Base-by-base conservation (phyloP, 1,140 invertebrate genomes). In the Trachymyrmex cornetzi region DNA sequence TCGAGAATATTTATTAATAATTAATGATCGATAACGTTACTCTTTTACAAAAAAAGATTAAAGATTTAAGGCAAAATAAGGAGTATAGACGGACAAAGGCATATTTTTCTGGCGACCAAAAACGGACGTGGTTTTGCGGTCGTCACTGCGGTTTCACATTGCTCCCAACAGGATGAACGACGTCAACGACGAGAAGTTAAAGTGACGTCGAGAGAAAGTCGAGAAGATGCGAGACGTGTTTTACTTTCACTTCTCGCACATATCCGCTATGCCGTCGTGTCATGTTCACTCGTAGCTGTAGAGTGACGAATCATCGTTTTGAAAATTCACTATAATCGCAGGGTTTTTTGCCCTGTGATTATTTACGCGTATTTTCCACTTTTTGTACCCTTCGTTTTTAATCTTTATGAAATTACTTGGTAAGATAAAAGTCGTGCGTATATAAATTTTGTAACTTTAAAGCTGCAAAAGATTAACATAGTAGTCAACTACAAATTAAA, bases 161-260 rank as follows among this genome's bases (percentile, higher is more conserved):
- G 22, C 24, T 55, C 44, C 48, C 80, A 30, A 11, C 67, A n/a
- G 19, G 67, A 82, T 71, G 30, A 53, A 57, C 30, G 7, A 77
- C 74, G 30, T 38, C 55, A 30, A 59, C 53, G 53, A 63, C 9
- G 34, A 64, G 34, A 7, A 77, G 34, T 61, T 38, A 27, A 61
- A 77, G 38, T 38, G 11, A 77, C 38, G 24, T 64, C 38, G 66
- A 27, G 66, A 72, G 66, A 59, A 72, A 57, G 80, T 82, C 55
- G 53, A 9, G 19, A 82, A 82, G 67, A 82, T 50, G 55, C 16
- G 61, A 82, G 24, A 74, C 38, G 19, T 48, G 24, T 74, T 74
- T 74, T 74, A 74, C 80, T 74, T 82, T 74, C 53, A 82, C 67
- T 61, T 48, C 34, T 48, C 38, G 34, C 67, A 24, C 27, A 6